phyloP scores from a whole-genome alignment of 2,113 vertebrate species.

The Acinonyx jubatus region DNA sequence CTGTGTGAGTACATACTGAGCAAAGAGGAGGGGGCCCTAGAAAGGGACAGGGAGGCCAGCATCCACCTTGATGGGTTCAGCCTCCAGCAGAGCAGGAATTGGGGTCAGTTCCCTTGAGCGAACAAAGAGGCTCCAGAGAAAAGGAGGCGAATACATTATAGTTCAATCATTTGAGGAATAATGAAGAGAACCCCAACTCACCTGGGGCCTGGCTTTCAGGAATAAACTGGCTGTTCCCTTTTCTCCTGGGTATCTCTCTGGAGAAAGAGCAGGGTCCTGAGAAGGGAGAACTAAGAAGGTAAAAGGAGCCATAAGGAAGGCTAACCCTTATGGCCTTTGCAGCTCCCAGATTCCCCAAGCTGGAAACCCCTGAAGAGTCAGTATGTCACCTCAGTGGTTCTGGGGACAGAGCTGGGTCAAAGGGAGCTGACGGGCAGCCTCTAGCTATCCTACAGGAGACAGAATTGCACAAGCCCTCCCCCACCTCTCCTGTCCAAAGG shows the following conservation, averaged over 20 bases:
- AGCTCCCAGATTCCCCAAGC: neutral
- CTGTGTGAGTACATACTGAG: neutral
- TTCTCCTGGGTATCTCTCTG: neutral
- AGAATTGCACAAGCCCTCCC: neutral
- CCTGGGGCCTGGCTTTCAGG: constrained; percentile 22
- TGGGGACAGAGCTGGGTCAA: neutral
- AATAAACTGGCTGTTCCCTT: neutral
- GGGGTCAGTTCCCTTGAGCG: neutral
- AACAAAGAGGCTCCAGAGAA: neutral
- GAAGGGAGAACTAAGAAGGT: neutral
- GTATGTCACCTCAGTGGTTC: neutral
- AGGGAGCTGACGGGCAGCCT: neutral
- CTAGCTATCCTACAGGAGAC: neutral
- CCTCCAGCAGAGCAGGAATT: neutral
- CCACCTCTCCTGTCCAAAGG: neutral
- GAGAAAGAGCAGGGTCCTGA: neutral
- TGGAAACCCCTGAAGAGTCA: neutral
- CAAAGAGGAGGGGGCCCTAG: neutral
- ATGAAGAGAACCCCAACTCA: neutral
- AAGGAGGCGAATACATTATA: neutral
- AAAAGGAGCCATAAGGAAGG: neutral
- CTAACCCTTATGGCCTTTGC: neutral
- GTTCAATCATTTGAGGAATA: neutral
- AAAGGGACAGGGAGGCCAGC: neutral
- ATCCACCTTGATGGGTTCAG: neutral